Conservation (phyloP, 30 jellyfish, hydroid and myxozoan species). For the Phacellophora camtschatica region DNA sequence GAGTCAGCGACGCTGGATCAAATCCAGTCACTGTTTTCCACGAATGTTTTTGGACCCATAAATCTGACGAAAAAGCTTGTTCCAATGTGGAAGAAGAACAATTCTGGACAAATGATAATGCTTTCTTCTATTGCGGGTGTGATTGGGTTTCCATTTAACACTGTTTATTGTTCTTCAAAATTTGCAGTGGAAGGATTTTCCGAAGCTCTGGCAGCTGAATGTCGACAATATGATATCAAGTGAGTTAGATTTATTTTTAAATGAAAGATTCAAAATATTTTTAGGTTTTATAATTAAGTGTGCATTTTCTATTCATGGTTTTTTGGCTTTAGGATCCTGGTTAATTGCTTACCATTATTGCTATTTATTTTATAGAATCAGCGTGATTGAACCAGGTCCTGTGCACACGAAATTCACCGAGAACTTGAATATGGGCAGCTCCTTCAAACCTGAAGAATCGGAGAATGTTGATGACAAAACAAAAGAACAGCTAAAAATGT, state of each 20-base stretch:
- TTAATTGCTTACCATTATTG: too few relatives aligned
- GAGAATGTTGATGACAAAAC: background rate
- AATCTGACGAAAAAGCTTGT: constrained; percentile 25
- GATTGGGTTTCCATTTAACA: constrained; percentile 33
- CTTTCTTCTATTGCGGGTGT: constrained; percentile 41
- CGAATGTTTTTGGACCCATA: constrained; percentile 60
- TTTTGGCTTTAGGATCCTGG: too few relatives aligned
- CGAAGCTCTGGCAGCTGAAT: constrained; percentile 25
- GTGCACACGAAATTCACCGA: constrained; percentile 24
- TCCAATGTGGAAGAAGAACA: constrained; percentile 46
- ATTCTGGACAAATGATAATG: constrained; percentile 32
- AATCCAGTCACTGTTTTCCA: constrained; percentile 14
- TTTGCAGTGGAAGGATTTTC: constrained; percentile 60
- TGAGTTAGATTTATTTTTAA: too few relatives aligned
- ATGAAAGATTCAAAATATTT: too few relatives aligned
- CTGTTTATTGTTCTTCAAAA: constrained; percentile 25
- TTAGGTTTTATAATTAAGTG: too few relatives aligned
- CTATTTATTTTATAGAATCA: too few relatives aligned
- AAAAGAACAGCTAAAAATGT: background rate
- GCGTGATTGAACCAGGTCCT: constrained; percentile 50
- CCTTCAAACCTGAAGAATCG: background rate
- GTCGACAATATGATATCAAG: too few relatives aligned
- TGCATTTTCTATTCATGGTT: too few relatives aligned
- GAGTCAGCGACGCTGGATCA: background rate
- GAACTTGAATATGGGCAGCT: background rate